Conservation (phyloP, 2,888 invertebrate species). For the Sylvicola cinctus region DNA sequence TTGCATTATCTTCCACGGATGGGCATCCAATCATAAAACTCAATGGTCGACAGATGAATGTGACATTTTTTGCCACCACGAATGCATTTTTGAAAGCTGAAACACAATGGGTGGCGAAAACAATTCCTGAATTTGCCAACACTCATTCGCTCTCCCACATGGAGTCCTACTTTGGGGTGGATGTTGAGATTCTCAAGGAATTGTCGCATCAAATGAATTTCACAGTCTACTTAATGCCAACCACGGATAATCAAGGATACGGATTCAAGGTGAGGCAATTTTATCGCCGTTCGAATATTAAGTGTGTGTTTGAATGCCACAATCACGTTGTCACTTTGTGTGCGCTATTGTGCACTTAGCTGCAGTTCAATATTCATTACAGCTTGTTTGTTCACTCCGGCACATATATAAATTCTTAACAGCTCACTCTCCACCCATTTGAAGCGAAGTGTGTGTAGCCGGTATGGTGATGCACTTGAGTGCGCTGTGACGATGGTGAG, state of each 20-base stretch:
- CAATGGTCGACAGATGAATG: slow-evolving; percentile 3
- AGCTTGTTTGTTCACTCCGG: no score
- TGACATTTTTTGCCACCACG: slow-evolving; percentile 6
- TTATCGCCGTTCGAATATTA: neutral
- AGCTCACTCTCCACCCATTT: no score
- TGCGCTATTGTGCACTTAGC: neutral
- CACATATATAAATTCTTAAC: no score
- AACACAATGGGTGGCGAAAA: neutral
- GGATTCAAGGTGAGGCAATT: slow-evolving; percentile 5
- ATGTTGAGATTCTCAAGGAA: slow-evolving; percentile 5
- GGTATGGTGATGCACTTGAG: no score
- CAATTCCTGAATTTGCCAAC: neutral
- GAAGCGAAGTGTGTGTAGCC: no score
- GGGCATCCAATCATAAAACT: neutral
- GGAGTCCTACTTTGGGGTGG: slow-evolving; percentile 6
- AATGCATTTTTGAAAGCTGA: slow-evolving; percentile 4
- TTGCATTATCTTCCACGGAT: no score
- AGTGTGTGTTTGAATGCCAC: neutral
- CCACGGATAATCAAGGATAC: slow-evolving; percentile 3
- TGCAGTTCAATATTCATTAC: no score
- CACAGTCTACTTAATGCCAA: slow-evolving; percentile 1
- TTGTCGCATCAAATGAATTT: slow-evolving; percentile 6
- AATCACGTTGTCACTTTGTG: neutral
- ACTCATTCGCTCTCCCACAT: neutral
- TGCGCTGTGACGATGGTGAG: no score